phyloP scores from a whole-genome alignment of 2,888 invertebrate genomes.

The Mythimna albipuncta region DNA sequence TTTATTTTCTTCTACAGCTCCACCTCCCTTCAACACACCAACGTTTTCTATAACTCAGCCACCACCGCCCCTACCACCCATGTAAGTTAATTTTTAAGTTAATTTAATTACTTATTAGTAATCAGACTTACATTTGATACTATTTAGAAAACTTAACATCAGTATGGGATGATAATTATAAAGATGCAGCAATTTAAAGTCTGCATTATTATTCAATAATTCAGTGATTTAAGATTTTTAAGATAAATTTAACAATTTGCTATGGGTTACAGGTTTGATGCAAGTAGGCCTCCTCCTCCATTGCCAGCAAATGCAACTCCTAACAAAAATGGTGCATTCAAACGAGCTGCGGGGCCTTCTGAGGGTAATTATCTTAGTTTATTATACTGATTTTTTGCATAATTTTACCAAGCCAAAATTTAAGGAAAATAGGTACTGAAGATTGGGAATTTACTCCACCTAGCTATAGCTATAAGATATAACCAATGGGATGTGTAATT shows the following conservation, averaged over 20 bases:
- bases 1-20: constrained; percentile 59
- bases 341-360: constrained; percentile 64
- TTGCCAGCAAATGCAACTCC: constrained; percentile 59
- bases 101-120: neutral
- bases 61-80: constrained; percentile 58
- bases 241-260: neutral
- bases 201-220: too few relatives aligned
- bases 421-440: constrained; percentile 2
- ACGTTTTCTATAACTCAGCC: constrained; percentile 60
- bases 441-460: constrained; percentile 18
- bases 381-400: constrained; percentile 12
- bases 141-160: neutral
- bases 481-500: constrained; percentile 13
- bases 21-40: constrained; percentile 48
- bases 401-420: constrained; percentile 22
- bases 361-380: constrained; percentile 69
- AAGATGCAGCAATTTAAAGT: neutral
- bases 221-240: neutral
- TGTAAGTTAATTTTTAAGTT: constrained; percentile 55
- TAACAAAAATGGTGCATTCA: constrained; percentile 60
- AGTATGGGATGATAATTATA: neutral
- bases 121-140: neutral
- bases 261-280: constrained; percentile 74
- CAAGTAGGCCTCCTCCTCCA: constrained; percentile 80
- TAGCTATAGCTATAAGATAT: constrained; percentile 36